A percentile compares a stretch with the other conserved stretches of the same genome.
Conservation (phyloP, 2,113 vertebrate species). For the Oreotrochilus melanogaster region DNA sequence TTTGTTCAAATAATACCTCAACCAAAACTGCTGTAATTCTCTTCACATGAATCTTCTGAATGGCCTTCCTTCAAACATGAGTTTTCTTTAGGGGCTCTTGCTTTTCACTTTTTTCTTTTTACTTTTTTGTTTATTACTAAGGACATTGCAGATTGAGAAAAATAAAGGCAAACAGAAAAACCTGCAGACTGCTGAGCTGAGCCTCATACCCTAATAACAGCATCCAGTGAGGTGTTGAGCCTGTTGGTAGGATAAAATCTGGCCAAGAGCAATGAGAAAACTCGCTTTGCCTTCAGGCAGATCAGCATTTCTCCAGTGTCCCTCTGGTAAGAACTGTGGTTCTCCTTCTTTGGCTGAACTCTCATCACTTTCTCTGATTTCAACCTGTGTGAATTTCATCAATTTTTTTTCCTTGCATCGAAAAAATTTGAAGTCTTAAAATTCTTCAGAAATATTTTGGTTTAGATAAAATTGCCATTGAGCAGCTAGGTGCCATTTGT, state of each 20-base stretch:
- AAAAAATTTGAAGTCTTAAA: neutral
- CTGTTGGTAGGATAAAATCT: neutral
- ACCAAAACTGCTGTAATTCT: neutral
- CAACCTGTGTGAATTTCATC: neutral
- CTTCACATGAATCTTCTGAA: neutral
- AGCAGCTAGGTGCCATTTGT: neutral
- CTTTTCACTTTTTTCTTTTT: neutral
- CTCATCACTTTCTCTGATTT: neutral
- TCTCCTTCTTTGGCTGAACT: neutral
- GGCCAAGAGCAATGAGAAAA: neutral
- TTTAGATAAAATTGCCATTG: neutral
- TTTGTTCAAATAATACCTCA: neutral
- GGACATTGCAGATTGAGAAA: neutral
- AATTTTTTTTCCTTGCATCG: neutral
- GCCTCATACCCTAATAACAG: neutral
- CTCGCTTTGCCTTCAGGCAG: neutral
- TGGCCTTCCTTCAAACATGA: neutral
- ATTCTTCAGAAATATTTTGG: neutral
- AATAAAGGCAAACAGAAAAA: neutral
- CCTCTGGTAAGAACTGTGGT: neutral
- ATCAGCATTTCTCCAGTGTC: neutral
- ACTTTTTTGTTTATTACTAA: neutral
- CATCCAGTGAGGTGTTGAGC: neutral
- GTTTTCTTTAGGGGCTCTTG: neutral
- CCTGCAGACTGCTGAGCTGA: neutral